These are phyloP conservation scores for Sympetrum striolatum DNA, from an alignment of 2,888 invertebrate genomes.

Conservation along the genomic window DNA sequence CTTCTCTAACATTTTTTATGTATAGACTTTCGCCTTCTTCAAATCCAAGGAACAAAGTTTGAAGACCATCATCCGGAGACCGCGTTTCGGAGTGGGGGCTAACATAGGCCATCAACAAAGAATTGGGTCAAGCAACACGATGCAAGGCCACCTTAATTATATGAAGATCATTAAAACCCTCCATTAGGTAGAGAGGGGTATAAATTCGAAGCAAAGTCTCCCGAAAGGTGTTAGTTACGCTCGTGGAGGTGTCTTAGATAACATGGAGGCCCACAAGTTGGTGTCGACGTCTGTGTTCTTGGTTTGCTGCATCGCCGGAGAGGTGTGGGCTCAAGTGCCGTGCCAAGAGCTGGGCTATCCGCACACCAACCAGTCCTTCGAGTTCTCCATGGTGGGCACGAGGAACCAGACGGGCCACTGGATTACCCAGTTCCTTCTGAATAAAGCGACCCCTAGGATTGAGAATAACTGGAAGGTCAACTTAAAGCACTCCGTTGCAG, in stretches of 20 bases:
- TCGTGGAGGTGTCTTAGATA: not conserved
- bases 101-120: not conserved
- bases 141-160: not conserved
- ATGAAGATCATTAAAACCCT: not conserved
- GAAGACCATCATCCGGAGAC: not conserved
- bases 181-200: not conserved
- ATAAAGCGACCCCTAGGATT: not conserved
- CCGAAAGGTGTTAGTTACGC: not conserved
- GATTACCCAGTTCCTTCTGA: not conserved
- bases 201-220: not conserved
- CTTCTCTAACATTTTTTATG: not conserved
- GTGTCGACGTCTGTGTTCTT: not conserved
- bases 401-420: slow-evolving; percentile 16
- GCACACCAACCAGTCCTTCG: not conserved
- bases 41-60: not conserved
- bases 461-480: not conserved
- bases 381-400: slow-evolving; percentile 26
- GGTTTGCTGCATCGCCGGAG: not conserved
- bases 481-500: not conserved
- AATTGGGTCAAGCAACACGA: not conserved
- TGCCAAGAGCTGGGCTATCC: not conserved
- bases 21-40: not conserved
- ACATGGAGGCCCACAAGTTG: not conserved
- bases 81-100: not conserved
- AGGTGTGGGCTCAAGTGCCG: not conserved